Conservation (phyloP, 2,797 vertebrate species). For the Cyprinella venusta region DNA sequence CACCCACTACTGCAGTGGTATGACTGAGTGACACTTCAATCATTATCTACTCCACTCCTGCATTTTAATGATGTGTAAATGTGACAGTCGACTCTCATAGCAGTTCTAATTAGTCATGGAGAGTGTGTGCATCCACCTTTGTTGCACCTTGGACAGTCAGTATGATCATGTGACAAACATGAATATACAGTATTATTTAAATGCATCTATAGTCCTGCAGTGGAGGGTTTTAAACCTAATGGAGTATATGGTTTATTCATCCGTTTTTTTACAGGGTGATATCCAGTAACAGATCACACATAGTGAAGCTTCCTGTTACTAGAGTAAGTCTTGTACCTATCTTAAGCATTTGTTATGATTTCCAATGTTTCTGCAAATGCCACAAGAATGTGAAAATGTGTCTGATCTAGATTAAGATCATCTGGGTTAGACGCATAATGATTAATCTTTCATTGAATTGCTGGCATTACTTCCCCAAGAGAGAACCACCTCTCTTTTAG, state of each 20-base stretch:
- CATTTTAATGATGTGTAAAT: conserved; percentile 28
- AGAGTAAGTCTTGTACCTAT: conserved; percentile 80
- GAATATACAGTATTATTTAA: neutral
- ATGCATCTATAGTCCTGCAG: neutral
- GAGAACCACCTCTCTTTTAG: neutral
- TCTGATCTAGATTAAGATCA: neutral
- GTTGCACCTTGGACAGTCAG: neutral
- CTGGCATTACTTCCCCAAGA: conserved; percentile 14
- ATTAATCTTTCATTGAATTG: conserved; percentile 29
- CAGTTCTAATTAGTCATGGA: conserved; percentile 14
- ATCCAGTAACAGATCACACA: conserved; percentile 92
- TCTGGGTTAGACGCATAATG: neutral
- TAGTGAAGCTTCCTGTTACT: conserved; percentile 89
- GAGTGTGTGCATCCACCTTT: conserved; percentile 10
- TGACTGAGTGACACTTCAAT: conserved; percentile 22
- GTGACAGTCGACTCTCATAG: neutral
- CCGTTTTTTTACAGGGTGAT: conserved; percentile 84
- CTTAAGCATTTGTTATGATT: neutral
- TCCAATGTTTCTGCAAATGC: neutral
- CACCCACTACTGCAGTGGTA: conserved; percentile 91
- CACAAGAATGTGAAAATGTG: neutral
- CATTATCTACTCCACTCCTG: conserved; percentile 1
- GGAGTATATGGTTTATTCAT: conserved; percentile 18
- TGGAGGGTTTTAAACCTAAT: neutral
- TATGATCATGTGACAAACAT: neutral